Evolutionary conservation across 2,888 invertebrate genomes (phyloP).

Genomic region (Xestia xanthographa): DNA sequence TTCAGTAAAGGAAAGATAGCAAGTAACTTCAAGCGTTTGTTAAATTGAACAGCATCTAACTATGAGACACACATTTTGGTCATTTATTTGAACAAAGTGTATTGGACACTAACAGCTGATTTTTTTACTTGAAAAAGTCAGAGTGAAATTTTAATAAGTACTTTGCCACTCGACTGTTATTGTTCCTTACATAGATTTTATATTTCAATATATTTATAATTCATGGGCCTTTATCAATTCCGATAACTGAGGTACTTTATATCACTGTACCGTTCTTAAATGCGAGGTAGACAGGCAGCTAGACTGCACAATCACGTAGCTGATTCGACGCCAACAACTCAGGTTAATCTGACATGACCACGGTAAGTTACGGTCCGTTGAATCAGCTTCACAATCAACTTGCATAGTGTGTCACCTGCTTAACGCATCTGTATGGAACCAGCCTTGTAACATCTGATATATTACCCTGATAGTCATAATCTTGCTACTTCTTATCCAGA

Average conservation of each 20-base stretch:
- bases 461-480: conserved; percentile 23
- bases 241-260: background rate
- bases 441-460: conserved; percentile 34
- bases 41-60: too few relatives aligned
- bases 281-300: background rate
- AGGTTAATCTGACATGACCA: conserved; percentile 49
- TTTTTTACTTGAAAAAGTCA: background rate
- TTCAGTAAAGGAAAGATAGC: background rate
- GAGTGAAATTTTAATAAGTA: too few relatives aligned
- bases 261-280: conserved; percentile 7
- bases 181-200: too few relatives aligned
- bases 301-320: conserved; percentile 21
- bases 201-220: background rate
- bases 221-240: background rate
- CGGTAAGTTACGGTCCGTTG: conserved; percentile 28
- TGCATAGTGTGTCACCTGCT: conserved; percentile 48
- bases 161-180: too few relatives aligned
- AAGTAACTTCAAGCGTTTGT: too few relatives aligned
- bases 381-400: conserved; percentile 45
- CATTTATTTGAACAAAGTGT: background rate
- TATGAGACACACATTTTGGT: too few relatives aligned
- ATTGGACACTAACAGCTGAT: background rate
- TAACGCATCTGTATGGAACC: conserved; percentile 16
- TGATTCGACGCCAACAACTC: conserved; percentile 45
- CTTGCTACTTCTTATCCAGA: conserved; percentile 32